phyloP scores from a whole-genome alignment of 2,113 vertebrate species.

The Microcebus jonahi region DNA sequence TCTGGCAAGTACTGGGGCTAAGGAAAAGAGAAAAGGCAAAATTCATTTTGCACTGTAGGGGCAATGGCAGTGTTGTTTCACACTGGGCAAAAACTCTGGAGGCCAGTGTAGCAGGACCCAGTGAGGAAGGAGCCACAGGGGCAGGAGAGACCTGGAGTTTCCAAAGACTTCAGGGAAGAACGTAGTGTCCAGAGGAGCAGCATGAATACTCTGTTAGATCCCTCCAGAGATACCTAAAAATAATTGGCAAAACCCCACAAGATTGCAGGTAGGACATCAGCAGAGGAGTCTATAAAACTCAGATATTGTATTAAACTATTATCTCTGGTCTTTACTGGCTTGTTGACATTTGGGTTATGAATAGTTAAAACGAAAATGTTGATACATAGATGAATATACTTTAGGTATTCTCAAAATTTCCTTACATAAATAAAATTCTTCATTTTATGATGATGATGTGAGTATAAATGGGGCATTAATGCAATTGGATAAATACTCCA shows the following conservation, averaged over 20 bases:
- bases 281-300: neutral
- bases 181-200: neutral
- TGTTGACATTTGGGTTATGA: neutral
- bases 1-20: neutral
- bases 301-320: neutral
- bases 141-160: neutral
- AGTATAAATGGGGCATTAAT: neutral
- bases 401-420: neutral
- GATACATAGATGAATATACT: neutral
- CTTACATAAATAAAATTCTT: neutral
- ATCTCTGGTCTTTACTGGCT: neutral
- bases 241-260: neutral
- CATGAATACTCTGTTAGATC: neutral
- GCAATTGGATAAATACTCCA: neutral
- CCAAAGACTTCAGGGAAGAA: neutral
- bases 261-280: neutral
- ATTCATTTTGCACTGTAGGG: rapidly evolving
- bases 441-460: neutral
- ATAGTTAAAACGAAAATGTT: neutral
- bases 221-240: neutral
- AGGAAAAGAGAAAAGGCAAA: neutral
- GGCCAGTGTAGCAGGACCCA: too few relatives aligned
- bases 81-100: neutral
- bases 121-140: neutral
- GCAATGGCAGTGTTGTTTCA: neutral